A percentile compares a stretch with the other conserved stretches of the same genome.
These are phyloP conservation scores for Drosophila ercepeae DNA, from an alignment of 1,140 invertebrate genomes.

Conservation along the genomic window DNA sequence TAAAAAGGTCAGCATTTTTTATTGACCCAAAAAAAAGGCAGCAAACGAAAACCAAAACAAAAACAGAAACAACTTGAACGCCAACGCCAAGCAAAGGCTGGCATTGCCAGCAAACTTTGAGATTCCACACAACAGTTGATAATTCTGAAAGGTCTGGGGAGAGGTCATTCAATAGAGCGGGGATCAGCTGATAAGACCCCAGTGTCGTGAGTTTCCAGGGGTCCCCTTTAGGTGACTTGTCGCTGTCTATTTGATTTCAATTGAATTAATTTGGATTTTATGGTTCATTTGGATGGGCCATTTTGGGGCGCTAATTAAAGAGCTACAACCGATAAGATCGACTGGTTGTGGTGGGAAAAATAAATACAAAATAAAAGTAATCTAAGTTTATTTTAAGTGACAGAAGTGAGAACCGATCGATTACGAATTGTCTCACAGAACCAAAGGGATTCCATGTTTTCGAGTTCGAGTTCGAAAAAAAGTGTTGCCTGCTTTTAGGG, in stretches of 20 bases:
- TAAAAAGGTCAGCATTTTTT: slow-evolving; percentile 68
- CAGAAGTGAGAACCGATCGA: slow-evolving; percentile 4
- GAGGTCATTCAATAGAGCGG: slow-evolving; percentile 36
- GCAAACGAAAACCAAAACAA: slow-evolving; percentile 16
- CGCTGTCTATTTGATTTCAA: slow-evolving; percentile 36
- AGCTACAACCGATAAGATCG: slow-evolving; percentile 20
- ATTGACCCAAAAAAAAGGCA: slow-evolving; percentile 51
- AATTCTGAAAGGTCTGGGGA: slow-evolving; percentile 37
- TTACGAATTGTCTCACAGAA: slow-evolving; percentile 1
- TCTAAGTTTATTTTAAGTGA: slow-evolving; percentile 3
- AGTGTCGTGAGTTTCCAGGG: slow-evolving; percentile 9
- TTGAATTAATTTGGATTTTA: slow-evolving; percentile 60
- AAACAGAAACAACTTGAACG: slow-evolving; percentile 23
- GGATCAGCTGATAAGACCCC: slow-evolving; percentile 52
- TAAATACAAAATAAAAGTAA: slow-evolving; percentile 6
- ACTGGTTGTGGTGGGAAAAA: slow-evolving; percentile 9
- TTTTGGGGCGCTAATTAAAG: slow-evolving; percentile 57
- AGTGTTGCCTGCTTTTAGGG: not conserved
- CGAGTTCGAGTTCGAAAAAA: slow-evolving; percentile 3
- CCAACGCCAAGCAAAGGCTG: slow-evolving; percentile 23
- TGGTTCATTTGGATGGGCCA: slow-evolving; percentile 37
- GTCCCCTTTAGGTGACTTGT: slow-evolving; percentile 14
- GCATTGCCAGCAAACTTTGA: slow-evolving; percentile 34
- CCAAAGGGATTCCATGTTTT: too few relatives aligned
- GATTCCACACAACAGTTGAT: slow-evolving; percentile 50